Evolutionary conservation across 1,140 invertebrate species (phyloP).

Genomic region (Drosophila pandora): DNA sequence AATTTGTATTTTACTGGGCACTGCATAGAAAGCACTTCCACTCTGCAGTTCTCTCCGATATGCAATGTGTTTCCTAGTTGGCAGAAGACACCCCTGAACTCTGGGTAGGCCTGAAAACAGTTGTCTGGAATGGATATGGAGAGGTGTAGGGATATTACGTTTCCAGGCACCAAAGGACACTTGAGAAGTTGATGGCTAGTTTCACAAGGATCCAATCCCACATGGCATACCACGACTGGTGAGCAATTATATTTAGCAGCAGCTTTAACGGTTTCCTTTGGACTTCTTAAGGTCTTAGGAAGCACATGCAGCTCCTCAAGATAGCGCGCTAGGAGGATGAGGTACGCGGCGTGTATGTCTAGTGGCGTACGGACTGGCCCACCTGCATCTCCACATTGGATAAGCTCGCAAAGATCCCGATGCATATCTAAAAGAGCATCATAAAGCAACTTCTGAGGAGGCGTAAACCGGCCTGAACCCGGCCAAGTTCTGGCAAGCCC

Average conservation of each 20-base stretch:
- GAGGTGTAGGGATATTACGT: slow-evolving; percentile 46
- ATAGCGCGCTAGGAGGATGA: slow-evolving; percentile 26
- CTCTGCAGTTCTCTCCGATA: slow-evolving; percentile 15
- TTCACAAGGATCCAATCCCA: slow-evolving; percentile 25
- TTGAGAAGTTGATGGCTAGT: slow-evolving; percentile 10
- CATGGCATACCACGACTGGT: slow-evolving; percentile 29
- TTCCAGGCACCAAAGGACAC: slow-evolving; percentile 28
- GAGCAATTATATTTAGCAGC: slow-evolving; percentile 27
- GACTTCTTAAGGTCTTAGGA: background rate
- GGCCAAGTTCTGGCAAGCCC: slow-evolving; percentile 49
- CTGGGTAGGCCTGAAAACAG: slow-evolving; percentile 41
- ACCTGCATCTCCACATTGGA: slow-evolving; percentile 5
- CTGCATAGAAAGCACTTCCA: slow-evolving; percentile 37
- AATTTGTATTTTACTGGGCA: slow-evolving; percentile 10
- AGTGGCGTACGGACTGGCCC: slow-evolving; percentile 23
- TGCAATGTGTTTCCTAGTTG: slow-evolving; percentile 45
- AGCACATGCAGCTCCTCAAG: slow-evolving; percentile 30
- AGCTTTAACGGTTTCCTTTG: background rate
- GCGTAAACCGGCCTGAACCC: slow-evolving; percentile 37
- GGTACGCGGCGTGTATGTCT: slow-evolving; percentile 35
- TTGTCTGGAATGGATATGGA: slow-evolving; percentile 46
- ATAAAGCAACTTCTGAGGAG: slow-evolving; percentile 51
- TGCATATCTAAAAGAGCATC: slow-evolving; percentile 42
- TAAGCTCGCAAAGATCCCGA: slow-evolving; percentile 24
- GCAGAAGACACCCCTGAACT: slow-evolving; percentile 51